phyloP scores from a whole-genome alignment of 2,797 vertebrate species.

The Poecilia wingei region DNA sequence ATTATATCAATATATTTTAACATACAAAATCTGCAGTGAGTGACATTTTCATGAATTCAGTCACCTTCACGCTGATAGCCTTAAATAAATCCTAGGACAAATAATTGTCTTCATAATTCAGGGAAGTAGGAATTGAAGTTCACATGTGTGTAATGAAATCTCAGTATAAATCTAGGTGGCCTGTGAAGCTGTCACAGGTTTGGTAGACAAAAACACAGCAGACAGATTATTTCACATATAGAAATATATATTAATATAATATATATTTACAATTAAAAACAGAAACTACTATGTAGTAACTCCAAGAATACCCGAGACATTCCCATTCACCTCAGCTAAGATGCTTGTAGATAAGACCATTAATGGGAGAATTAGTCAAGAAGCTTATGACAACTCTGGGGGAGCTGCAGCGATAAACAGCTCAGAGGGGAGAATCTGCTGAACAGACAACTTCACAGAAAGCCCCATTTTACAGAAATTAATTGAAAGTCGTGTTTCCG shows the following conservation, averaged over 20 bases:
- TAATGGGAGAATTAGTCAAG: background rate
- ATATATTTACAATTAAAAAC: background rate
- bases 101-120: background rate
- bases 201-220: too few relatives aligned
- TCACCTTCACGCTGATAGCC: background rate
- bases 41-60: background rate
- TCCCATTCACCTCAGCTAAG: background rate
- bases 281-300: background rate
- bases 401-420: background rate
- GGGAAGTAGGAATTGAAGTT: background rate
- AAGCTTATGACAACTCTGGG: background rate
- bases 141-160: background rate
- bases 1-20: background rate
- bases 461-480: background rate
- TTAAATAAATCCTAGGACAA: background rate
- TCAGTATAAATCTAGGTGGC: background rate
- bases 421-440: background rate
- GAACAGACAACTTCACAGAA: background rate
- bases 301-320: background rate
- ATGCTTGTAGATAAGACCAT: background rate
- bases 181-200: background rate
- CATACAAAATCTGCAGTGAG: background rate
- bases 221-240: background rate
- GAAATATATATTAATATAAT: background rate
- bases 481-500: background rate